Evolutionary conservation across 1,140 invertebrate genomes (phyloP), one percentile per base, ranked within the genome.

Genomic region (Eubasilissa regina): DNA sequence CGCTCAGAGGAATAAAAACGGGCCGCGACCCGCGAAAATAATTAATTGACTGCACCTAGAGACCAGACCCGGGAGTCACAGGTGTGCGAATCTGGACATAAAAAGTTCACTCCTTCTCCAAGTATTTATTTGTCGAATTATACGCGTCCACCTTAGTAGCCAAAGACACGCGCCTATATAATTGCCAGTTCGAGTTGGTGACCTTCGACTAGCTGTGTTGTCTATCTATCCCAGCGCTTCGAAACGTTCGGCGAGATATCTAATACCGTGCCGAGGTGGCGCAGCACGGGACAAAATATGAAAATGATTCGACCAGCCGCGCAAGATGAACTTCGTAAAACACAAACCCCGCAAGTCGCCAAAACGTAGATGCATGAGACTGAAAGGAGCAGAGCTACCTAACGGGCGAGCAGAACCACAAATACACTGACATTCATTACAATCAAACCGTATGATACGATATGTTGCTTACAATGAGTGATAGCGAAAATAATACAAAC

Each of bases 121-220:
- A 51, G n/a, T 51, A 8, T 51, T 51, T 51, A 51, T 51, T 51
- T 51, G 48, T 8, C 48, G 48, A 51, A 51, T 51, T 51, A 51
- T 51, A 51, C 1, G n/a, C 48, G n/a, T 1, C 48, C 48, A 51
- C 48, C 11, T 51, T 51, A 51, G 48, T 51, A 51, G 48, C 48
- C 11, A 8, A 51, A 51, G n/a, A 51, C 48, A 15, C n/a, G 48
- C 48, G 48, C 48, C 48, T 51, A 4, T 51, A 51, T 51, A 51
- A 51, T 51, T 51, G n/a, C 48, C 48, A 1, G 48, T 8, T 3
- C 1, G 11, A 51, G 48, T 51, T 12, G 48, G n/a, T 15, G 48
- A 51, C 48, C 48, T 51, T 51, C 48, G 48, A 35, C 25, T 35
- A 35, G 48, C n/a, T 51, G 1, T 51, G 48, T 51, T 51, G 48